phyloP scores from a whole-genome alignment of 2,113 vertebrate species.

The Hemibagrus wyckioides region DNA sequence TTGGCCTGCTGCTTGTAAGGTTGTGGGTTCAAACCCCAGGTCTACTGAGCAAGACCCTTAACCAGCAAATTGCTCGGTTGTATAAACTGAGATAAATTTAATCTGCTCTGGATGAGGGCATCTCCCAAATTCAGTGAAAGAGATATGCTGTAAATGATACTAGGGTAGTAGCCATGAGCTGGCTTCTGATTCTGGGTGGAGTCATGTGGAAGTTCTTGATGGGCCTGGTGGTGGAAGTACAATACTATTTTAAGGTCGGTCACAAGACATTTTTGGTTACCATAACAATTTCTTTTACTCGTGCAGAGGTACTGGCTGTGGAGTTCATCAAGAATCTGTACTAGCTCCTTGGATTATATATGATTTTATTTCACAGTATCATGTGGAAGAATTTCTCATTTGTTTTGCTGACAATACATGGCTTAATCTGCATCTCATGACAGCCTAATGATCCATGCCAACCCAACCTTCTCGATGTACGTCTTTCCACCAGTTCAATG shows the following conservation, averaged over 20 bases:
- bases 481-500: background rate
- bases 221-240: too few species aligned
- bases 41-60: too few species aligned
- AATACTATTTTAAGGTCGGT: background rate
- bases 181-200: background rate
- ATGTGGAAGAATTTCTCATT: background rate
- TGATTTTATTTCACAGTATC: background rate
- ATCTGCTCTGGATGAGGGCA: too few species aligned
- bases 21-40: too few species aligned
- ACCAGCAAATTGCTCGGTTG: too few species aligned
- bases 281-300: background rate
- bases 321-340: background rate
- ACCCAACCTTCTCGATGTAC: background rate
- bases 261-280: background rate
- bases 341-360: background rate
- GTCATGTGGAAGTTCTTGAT: too few species aligned
- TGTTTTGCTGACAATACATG: background rate
- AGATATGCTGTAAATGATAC: background rate
- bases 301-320: background rate
- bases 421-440: background rate
- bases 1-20: too few species aligned
- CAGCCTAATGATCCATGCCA: background rate
- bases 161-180: background rate
- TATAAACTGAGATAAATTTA: too few species aligned
- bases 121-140: too few species aligned